These are phyloP conservation scores for Tyrophagus putrescentiae DNA, from an alignment of 1,140 invertebrate genomes.

Conservation along the genomic window DNA sequence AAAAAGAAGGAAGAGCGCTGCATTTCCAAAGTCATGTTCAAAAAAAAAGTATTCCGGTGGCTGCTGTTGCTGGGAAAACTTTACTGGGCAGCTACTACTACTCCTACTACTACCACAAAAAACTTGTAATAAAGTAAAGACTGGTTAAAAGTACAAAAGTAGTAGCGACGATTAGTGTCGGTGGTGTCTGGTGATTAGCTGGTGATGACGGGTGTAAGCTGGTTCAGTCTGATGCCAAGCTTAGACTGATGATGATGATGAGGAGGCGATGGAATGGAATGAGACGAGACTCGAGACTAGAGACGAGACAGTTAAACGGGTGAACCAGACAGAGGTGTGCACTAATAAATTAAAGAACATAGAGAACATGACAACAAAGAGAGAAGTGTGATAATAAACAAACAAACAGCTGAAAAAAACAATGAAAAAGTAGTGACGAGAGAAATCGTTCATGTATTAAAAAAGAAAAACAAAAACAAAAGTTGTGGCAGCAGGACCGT, in stretches of 20 bases:
- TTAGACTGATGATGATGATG: too few species aligned
- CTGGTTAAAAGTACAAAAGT: background rate
- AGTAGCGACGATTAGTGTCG: too few species aligned
- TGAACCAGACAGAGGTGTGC: background rate
- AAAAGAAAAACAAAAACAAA: too few species aligned
- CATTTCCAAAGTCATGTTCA: too few species aligned
- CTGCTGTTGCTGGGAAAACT: too few species aligned
- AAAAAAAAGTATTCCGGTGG: too few species aligned
- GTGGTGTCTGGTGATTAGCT: background rate
- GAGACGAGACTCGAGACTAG: too few species aligned
- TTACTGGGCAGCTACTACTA: too few species aligned
- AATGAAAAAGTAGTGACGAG: background rate
- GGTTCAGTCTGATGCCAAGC: background rate
- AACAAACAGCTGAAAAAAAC: background rate
- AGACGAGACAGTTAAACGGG: background rate
- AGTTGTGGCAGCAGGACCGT: too few species aligned
- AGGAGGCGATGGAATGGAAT: too few species aligned
- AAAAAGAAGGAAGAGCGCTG: too few species aligned
- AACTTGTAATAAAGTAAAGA: background rate
- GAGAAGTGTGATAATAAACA: conserved; percentile 1
- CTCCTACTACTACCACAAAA: too few species aligned
- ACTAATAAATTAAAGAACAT: background rate
- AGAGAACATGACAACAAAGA: background rate
- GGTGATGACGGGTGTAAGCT: background rate
- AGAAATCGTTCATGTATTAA: background rate